These are phyloP conservation scores for Allophyes oxyacanthae DNA, from an alignment of 2,888 invertebrate genomes.

Conservation along the genomic window DNA sequence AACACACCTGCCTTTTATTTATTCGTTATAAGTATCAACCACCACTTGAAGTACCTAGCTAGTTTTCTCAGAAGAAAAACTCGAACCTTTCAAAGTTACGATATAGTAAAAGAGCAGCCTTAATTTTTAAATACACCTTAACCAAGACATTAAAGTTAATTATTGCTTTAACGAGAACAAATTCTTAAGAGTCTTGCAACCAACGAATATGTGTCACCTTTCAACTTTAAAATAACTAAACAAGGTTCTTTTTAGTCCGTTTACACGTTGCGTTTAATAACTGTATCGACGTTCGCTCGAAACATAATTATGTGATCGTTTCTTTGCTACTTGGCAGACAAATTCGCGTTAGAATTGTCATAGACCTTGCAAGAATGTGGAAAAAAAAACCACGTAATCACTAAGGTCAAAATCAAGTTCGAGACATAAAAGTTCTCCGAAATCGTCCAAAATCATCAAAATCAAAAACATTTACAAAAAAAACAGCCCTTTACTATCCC, in stretches of 20 bases:
- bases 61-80: slow-evolving; percentile 1
- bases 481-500: no score
- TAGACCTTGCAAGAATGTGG: no score
- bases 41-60: neutral
- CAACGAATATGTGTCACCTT: slow-evolving; percentile 17
- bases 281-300: neutral
- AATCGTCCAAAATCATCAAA: no score
- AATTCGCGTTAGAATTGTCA: no score
- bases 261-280: slow-evolving; percentile 14
- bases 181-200: neutral
- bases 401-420: no score
- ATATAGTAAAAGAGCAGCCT: neutral
- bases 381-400: no score
- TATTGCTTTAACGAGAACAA: slow-evolving; percentile 11
- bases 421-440: no score
- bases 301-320: no score
- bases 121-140: slow-evolving; percentile 11
- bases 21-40: neutral
- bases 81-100: neutral
- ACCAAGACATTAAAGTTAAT: neutral
- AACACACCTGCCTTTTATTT: no score
- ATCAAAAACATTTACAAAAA: no score
- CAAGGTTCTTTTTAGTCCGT: slow-evolving; percentile 3
- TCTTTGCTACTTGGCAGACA: no score
- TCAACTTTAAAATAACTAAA: slow-evolving; percentile 17